Evolutionary conservation across 2,888 invertebrate species (phyloP), one percentile per base, ranked within the genome.

Genomic region (Brenthis hecate): DNA sequence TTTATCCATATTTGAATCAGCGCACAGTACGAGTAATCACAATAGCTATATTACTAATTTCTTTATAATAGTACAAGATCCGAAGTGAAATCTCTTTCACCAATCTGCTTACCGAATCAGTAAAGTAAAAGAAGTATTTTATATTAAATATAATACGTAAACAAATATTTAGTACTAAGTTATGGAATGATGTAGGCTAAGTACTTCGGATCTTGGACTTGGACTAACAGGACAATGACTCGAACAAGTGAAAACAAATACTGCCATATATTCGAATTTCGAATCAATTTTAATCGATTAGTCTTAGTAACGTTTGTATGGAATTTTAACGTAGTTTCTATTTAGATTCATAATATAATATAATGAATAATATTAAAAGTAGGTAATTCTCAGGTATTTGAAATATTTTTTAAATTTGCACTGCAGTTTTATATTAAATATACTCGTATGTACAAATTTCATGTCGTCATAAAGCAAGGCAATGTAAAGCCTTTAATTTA

Each of bases 181-280:
- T 43, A 43, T 43, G 2, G 11, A 43, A 11, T 43, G 8, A 28
- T 28, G 6, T 36, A 6, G 2, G 36, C 8, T 36, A 36, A 1
- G 2, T 43, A 11, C 36, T 43, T 11, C 8, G 36, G 36, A 43
- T 43, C 36, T 43, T 43, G 28, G 50, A 61, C 61, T 23, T 14
- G 3, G 14, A 43, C 28, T 2, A 62, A 62, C 53, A 54, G 51
- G 48, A 48, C 60, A 60, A 60, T 66, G 36, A 70, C 16, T 50
- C 19, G 66, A 74, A 68, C 66, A 60, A 79, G 73, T 80, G 72
- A 76, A 73, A 82, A 85, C 83, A 79, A 79, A 82, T 82, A 89
- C 90, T 90, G 90, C 89, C 89, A 88, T 81, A 78, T 83, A 84
- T 79, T 88, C 87, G 87, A 90, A 87, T 88, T 89, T 87, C 83